Base-by-base conservation (phyloP, 1,140 invertebrate genomes). In the Berghia stephanieae region DNA sequence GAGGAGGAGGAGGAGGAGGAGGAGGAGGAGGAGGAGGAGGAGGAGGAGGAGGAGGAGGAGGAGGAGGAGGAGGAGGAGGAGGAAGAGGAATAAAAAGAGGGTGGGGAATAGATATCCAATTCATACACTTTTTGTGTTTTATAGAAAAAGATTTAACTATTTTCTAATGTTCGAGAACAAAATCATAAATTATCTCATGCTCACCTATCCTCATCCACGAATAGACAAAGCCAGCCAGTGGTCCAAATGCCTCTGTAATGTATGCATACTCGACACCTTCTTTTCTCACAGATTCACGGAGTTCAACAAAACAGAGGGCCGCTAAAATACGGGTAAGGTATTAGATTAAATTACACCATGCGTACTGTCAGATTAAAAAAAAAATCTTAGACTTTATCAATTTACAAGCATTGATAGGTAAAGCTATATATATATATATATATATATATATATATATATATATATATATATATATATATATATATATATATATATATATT, bases 221-320 rank as follows among this genome's bases (percentile, higher is more conserved):
- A 70, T 82, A 84, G 3, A 83, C 80, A 60, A 83, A 84, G 36
- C 82, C 79, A 10, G 81, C 80, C 13, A 83, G 40, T 10, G 83
- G 82, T 2, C 83, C 83, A 46, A 82, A 84, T 0, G 83, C 83
- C 71, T 84, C 82, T 27, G 82, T 79, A 46, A 84, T 82, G 71
- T 84, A 84, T 24, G 81, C 83, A 68, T 84, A 84, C 75, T 84
- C 83, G 52, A 82, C 82, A 0, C 83, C 83, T 21, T 82, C 83
- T 24, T 79, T 49, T 38, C 70, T 71, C n/a, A 84, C 83, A 42
- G 82, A 84, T 42, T 83, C 82, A 34, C 82, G 74, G 6, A 84
- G 79, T 72, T 84, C 83, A 16, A 80, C 78, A 67, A 84, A 84
- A 72, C 83, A 84, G 21, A 84, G 60, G 21, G 79, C 83, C 43